Base-by-base conservation (phyloP, 2,797 vertebrate genomes). In the Sebastiscus albofasciatus region DNA sequence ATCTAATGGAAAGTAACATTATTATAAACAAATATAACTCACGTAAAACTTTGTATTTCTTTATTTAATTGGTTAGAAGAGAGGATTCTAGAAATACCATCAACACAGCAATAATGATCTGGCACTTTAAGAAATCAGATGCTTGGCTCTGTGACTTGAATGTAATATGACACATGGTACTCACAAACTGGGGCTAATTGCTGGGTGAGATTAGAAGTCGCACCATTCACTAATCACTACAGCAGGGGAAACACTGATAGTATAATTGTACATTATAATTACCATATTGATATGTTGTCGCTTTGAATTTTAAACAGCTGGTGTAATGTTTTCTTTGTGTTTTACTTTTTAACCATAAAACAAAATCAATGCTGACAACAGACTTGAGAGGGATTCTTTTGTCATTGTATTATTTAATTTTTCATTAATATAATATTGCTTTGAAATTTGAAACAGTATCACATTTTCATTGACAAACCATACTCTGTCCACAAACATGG, bases 361-460 rank as follows among this genome's bases (percentile, higher is more conserved):
- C 59, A 80, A 85, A 91, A 91, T 79, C 83, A 85, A 77, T 70
- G 64, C 72, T 69, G 83, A 91, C 88, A 88, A 88, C 88, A 93
- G 76, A 93, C 79, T 71, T 85, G 75, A 80, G 72, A 87, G 86
- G 82, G 80, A 78, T 81, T 84, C 69, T 93, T 93, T 89, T 86
- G 78, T 84, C 81, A 92, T 93, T 88, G 88, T 93, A 92, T 89
- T 85, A 93, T 94, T 94, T 93, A 93, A 94, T 94, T 88, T 93
- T 89, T 94, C 88, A 91, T 92, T 86, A 90, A 90, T 94, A 93
- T 94, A 92, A 94, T 94, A 95, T 95, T 95, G 93, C 93, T 94
- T 94, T 92, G 80, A 93, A 90, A 91, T 92, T 92, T 91, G 65
- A 93, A 92, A 94, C 92, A 93, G 88, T 89, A 83, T 94, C 86